These are phyloP conservation scores for Nymphicus hollandicus DNA, from an alignment of 2,113 vertebrate genomes.

Conservation along the genomic window DNA sequence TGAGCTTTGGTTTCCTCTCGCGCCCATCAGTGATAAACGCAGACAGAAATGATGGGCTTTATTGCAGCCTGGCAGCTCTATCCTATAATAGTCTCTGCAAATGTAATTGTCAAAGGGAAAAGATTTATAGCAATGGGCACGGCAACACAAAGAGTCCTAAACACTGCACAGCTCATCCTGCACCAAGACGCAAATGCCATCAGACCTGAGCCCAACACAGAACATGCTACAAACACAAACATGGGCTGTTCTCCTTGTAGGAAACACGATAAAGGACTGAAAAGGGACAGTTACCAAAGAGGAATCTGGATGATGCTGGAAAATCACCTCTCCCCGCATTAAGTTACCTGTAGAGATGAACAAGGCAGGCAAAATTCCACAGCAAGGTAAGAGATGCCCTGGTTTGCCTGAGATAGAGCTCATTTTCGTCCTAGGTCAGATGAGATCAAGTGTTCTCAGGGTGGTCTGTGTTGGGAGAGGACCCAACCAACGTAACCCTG, in stretches of 20 bases:
- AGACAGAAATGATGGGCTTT: background rate
- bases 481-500: background rate
- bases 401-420: background rate
- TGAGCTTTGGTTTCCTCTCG: background rate
- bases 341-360: rapidly evolving
- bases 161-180: background rate
- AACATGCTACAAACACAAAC: background rate
- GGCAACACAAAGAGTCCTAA: background rate
- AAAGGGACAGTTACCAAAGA: background rate
- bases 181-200: background rate
- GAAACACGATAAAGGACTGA: background rate
- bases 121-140: background rate
- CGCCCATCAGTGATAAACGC: background rate
- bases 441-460: background rate
- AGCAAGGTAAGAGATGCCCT: background rate
- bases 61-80: background rate
- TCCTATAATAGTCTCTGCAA: background rate
- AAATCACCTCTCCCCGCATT: background rate
- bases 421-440: background rate
- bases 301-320: background rate
- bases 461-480: background rate
- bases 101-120: background rate
- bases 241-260: rapidly evolving
- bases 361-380: background rate
- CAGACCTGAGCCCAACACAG: background rate